These are phyloP conservation scores for Chrysotoxum bicinctum DNA, from an alignment of 2,888 invertebrate species.

Conservation along the genomic window DNA sequence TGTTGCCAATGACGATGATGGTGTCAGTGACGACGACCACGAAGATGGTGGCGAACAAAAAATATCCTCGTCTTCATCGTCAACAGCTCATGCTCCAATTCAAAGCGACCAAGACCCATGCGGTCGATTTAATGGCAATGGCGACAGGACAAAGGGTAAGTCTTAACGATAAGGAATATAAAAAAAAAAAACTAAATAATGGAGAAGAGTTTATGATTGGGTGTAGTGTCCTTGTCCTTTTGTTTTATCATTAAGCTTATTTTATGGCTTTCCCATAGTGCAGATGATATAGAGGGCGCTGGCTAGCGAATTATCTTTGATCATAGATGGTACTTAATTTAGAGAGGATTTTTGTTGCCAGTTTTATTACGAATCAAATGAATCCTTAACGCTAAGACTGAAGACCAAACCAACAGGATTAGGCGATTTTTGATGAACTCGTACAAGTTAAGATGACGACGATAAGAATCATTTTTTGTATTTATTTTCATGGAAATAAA, in stretches of 20 bases:
- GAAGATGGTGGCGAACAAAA: neutral
- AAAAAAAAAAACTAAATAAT: neutral
- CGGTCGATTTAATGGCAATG: slow-evolving; percentile 55
- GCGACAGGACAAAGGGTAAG: slow-evolving; percentile 63
- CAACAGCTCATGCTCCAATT: neutral
- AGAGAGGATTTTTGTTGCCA: slow-evolving; percentile 36
- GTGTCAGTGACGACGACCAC: neutral
- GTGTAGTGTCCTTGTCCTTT: slow-evolving; percentile 50
- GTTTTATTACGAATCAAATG: slow-evolving; percentile 37
- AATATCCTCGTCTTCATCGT: neutral
- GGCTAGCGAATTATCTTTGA: slow-evolving; percentile 44
- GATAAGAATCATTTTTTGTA: neutral
- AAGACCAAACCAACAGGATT: slow-evolving; percentile 4
- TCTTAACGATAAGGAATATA: slow-evolving; percentile 19
- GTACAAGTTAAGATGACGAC: neutral
- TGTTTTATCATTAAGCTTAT: slow-evolving; percentile 60
- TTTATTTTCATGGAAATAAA: neutral
- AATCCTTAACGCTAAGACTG: slow-evolving; percentile 1
- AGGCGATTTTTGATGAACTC: slow-evolving; percentile 14
- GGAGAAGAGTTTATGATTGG: slow-evolving; percentile 44
- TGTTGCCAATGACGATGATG: slow-evolving; percentile 52
- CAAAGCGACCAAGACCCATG: slow-evolving; percentile 29
- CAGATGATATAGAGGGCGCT: neutral
- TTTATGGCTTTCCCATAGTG: slow-evolving; percentile 32
- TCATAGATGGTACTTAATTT: slow-evolving; percentile 64